Conservation (phyloP, 2,797 vertebrate species). For the Toxotes lorentzi region DNA sequence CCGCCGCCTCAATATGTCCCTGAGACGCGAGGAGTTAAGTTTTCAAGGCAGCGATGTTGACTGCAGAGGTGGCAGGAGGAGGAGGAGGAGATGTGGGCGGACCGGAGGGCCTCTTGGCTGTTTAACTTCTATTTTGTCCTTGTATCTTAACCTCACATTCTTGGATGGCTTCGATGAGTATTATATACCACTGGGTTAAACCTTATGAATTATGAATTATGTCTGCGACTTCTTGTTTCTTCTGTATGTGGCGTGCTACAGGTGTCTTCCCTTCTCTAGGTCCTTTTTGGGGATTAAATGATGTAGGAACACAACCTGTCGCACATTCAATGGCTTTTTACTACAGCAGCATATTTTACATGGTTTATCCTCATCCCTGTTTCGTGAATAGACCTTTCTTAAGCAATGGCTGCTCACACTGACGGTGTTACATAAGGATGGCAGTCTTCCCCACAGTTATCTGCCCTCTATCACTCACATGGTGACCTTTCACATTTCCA, state of each 20-base stretch:
- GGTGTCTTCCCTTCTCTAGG: background rate
- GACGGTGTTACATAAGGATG: slow-evolving; percentile 1
- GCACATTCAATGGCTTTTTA: too few species aligned
- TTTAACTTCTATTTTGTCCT: slow-evolving; percentile 40
- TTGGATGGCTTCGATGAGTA: slow-evolving; percentile 14
- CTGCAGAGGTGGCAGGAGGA: slow-evolving; percentile 25
- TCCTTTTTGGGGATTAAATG: background rate
- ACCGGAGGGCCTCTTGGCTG: slow-evolving; percentile 38
- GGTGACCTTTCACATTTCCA: slow-evolving; percentile 36
- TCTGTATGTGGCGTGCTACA: background rate
- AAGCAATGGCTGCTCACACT: background rate
- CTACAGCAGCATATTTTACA: background rate
- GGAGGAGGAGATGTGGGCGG: slow-evolving; percentile 39
- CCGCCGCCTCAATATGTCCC: slow-evolving; percentile 7
- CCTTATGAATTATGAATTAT: background rate
- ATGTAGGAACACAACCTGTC: background rate
- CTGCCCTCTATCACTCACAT: slow-evolving; percentile 32
- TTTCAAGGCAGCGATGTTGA: slow-evolving; percentile 40
- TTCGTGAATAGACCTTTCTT: background rate
- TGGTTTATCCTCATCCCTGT: background rate
- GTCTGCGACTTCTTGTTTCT: background rate
- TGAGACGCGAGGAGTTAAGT: background rate
- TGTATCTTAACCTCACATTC: slow-evolving; percentile 22
- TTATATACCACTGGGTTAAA: background rate
- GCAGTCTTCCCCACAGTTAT: slow-evolving; percentile 13